Evolutionary conservation across 2,797 vertebrate genomes (phyloP).

Genomic region (Alexandromys oeconomus): DNA sequence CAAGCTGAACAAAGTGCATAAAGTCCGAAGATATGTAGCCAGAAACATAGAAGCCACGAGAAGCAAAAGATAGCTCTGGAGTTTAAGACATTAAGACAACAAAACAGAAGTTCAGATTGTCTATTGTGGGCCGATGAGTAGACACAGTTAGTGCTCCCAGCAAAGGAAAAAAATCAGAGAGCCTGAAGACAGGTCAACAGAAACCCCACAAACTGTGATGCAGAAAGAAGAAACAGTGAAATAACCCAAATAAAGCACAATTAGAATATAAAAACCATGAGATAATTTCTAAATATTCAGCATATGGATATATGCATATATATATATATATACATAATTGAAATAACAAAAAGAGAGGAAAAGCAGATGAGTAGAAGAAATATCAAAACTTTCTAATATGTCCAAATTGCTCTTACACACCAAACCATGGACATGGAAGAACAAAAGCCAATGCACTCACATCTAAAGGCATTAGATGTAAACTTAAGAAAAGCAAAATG

Average conservation of each 20-base stretch:
- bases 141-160: not conserved
- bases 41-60: not conserved
- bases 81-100: not conserved
- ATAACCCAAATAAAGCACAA: not conserved
- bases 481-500: not conserved
- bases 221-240: not conserved
- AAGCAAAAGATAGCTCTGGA: not conserved
- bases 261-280: not conserved
- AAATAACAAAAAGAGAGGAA: not conserved
- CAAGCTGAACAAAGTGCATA: not conserved
- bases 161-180: not conserved
- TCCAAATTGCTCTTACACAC: not conserved
- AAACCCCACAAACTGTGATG: not conserved
- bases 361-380: not conserved
- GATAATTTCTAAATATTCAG: not conserved
- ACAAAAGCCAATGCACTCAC: not conserved
- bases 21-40: not conserved
- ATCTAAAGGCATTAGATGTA: not conserved
- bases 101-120: not conserved
- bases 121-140: not conserved
- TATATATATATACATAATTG: not conserved
- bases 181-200: not conserved
- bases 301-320: no score
- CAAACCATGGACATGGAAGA: not conserved
- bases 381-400: not conserved